Conservation (phyloP, 2,797 vertebrate species). For the Acomys russatus region DNA sequence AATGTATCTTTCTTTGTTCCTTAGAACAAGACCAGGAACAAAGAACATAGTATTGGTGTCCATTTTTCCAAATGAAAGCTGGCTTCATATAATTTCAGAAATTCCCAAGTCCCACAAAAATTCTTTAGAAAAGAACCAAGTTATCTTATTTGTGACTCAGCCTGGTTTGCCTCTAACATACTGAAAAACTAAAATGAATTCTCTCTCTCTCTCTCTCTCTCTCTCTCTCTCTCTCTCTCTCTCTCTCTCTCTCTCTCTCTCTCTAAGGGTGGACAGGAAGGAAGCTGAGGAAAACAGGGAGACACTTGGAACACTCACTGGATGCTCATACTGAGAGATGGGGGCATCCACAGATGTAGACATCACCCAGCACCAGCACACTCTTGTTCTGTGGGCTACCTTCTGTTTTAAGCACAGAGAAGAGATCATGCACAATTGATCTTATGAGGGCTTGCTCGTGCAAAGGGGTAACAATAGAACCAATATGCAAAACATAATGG, state of each 20-base stretch:
- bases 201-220: not conserved
- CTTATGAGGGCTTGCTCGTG: not conserved
- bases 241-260: not conserved
- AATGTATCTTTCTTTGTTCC: not conserved
- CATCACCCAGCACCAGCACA: too few relatives aligned
- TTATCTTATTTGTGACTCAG: not conserved
- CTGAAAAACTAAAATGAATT: slow-evolving; percentile 1
- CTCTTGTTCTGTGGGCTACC: not conserved
- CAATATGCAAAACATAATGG: not conserved
- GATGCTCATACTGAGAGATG: not conserved
- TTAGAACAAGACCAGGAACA: not conserved
- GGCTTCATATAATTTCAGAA: not conserved
- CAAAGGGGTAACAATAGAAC: not conserved
- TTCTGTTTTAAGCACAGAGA: not conserved
- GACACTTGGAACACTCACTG: not conserved
- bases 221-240: not conserved
- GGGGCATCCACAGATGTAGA: not conserved
- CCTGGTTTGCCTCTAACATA: not conserved
- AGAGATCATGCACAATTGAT: not conserved
- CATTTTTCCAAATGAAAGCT: not conserved
- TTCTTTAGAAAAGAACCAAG: not conserved
- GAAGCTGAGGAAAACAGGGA: not conserved
- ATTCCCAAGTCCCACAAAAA: not conserved
- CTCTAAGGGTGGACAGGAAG: not conserved
- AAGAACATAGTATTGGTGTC: not conserved